These are phyloP conservation scores for Scaptomyza cyrtandrae DNA, from an alignment of 2,888 invertebrate genomes.

Conservation along the genomic window DNA sequence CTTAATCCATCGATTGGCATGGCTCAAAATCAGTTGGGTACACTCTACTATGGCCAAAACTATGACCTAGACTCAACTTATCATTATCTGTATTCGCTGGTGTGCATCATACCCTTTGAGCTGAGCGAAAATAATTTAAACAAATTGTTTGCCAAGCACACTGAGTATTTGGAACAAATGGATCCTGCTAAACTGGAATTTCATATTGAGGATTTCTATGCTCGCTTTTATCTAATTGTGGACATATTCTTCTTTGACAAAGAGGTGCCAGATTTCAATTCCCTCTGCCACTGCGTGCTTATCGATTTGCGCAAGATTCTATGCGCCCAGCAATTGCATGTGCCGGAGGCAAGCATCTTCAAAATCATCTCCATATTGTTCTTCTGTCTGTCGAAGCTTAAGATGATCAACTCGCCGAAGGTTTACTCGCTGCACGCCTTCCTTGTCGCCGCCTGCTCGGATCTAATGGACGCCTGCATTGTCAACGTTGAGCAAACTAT, in stretches of 20 bases:
- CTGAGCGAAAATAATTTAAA: conserved; percentile 95
- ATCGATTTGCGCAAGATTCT: conserved; percentile 91
- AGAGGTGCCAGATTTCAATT: conserved; percentile 88
- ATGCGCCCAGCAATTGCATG: conserved; percentile 87
- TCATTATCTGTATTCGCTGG: conserved; percentile 94
- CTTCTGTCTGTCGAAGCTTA: conserved; percentile 91
- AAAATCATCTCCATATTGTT: conserved; percentile 93
- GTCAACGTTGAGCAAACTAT: conserved; percentile 84
- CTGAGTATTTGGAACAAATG: conserved; percentile 86
- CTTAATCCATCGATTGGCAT: conserved; percentile 92
- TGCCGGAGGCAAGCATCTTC: conserved; percentile 88
- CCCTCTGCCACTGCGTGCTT: conserved; percentile 89
- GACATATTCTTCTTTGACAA: conserved; percentile 85
- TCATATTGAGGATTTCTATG: conserved; percentile 85
- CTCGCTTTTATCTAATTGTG: conserved; percentile 85
- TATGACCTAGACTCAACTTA: conserved; percentile 94
- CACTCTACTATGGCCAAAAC: conserved; percentile 91
- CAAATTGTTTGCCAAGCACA: conserved; percentile 89
- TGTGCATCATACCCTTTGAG: conserved; percentile 92
- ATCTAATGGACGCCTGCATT: conserved; percentile 85
- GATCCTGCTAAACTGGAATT: conserved; percentile 85
- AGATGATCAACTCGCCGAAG: conserved; percentile 90
- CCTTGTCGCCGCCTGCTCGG: conserved; percentile 90
- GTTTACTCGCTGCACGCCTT: conserved; percentile 94
- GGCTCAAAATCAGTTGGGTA: conserved; percentile 97